Evolutionary conservation across 2,797 vertebrate species (phyloP).

Genomic region (Rallus crepitans): DNA sequence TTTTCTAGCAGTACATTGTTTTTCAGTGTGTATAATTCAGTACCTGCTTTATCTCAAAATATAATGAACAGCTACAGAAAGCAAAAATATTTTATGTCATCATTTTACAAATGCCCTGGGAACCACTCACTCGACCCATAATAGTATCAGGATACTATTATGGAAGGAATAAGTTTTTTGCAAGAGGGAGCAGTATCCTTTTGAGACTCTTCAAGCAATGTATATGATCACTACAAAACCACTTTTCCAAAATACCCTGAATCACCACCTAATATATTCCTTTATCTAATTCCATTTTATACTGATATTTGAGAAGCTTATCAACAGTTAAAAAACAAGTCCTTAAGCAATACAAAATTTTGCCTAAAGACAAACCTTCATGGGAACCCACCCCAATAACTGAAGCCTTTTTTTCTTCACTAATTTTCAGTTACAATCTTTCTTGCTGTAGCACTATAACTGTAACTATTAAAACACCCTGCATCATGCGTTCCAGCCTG

Average conservation of each 20-base stretch:
- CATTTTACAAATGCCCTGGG: conserved; percentile 38
- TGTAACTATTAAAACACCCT: neutral
- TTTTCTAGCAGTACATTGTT: neutral
- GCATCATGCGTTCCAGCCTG: neutral
- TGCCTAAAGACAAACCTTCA: neutral
- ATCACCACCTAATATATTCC: neutral
- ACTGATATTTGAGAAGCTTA: conserved; percentile 13
- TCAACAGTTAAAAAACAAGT: neutral
- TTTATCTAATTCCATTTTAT: conserved; percentile 34
- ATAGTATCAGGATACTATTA: conserved; percentile 54
- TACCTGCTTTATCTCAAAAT: conserved; percentile 26
- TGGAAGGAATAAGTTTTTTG: conserved; percentile 61
- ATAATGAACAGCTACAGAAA: conserved; percentile 51
- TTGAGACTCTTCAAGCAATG: conserved; percentile 50
- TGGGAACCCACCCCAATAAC: neutral
- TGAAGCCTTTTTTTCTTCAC: neutral
- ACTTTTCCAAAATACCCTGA: conserved; percentile 42
- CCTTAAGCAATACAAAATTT: neutral
- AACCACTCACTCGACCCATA: conserved; percentile 54
- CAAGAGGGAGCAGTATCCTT: conserved; percentile 45
- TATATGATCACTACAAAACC: conserved; percentile 37
- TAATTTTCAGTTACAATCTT: neutral
- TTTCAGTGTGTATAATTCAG: neutral
- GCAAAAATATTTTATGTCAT: conserved; percentile 62
- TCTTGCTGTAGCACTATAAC: neutral